Conservation (phyloP, 2,113 vertebrate genomes). For the Hylia prasina region DNA sequence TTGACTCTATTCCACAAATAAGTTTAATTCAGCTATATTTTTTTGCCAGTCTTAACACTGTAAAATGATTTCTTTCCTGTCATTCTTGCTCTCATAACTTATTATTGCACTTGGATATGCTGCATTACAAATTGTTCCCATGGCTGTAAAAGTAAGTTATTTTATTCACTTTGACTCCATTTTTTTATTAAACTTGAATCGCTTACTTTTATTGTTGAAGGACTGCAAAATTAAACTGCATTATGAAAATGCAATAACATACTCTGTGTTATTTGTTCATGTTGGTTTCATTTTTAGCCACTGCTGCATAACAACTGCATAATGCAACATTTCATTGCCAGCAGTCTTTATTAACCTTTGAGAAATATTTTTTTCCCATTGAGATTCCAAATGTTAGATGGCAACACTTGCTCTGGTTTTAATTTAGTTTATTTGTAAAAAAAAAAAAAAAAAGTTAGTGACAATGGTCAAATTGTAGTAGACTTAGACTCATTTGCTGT, state of each 20-base stretch:
- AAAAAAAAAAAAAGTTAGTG: background rate
- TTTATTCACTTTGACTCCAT: background rate
- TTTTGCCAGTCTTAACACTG: background rate
- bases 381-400: background rate
- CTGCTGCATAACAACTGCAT: background rate
- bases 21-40: background rate
- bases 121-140: background rate
- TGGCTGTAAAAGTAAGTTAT: conserved; percentile 2
- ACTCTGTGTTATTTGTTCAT: background rate
- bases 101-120: background rate
- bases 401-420: background rate
- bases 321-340: background rate
- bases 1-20: background rate
- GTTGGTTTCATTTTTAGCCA: conserved; percentile 33
- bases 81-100: conserved; percentile 16
- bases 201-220: conserved; percentile 33
- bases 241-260: conserved; percentile 48
- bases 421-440: background rate
- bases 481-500: background rate
- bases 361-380: background rate
- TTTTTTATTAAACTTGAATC: conserved; percentile 42
- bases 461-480: background rate
- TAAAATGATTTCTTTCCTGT: background rate
- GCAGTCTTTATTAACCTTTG: conserved; percentile 10
- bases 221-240: conserved; percentile 37